Base-by-base conservation (phyloP, 2,113 vertebrate species). In the Cyphomyrus discorhynchus region DNA sequence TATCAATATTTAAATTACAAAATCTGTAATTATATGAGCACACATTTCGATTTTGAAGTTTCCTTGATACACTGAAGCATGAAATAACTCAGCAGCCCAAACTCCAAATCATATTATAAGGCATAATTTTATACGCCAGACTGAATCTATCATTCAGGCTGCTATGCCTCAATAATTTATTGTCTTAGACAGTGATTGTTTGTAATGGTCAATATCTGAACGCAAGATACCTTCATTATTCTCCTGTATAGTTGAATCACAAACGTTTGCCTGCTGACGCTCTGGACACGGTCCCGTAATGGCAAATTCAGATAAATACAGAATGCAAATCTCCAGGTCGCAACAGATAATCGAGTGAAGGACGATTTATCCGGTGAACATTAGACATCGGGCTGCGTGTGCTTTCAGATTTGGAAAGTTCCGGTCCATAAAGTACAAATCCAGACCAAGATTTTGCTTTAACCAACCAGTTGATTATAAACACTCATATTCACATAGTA, bases 81-180 rank as follows among this genome's bases (percentile, higher is more conserved):
- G 90, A 90, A 90, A 88, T 90, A 83, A 52, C 77, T 86, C 47
- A 31, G 31, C 52, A 88, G 50, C 56, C 86, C 56, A 49, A 90
- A 50, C 19, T 88, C 66, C n/a, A 88, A 74, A 90, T 90, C 52
- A 70, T 53, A 90, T 85, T 87, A 88, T 70, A 74, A 24, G 80
- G 49, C 13, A 35, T 52, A 70, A 90, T 90, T 89, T 88, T 46
- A 49, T 84, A 85, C 74, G 80, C 77, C 49, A 80, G 86, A 88
- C 62, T 88, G 66, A 88, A 82, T 31, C 31, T 46, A 53, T 82
- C 66, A 21, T 74, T 24, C 53, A 88, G 47, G 31, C 47, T 24
- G 89, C 31, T 56, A 90, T 87, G 84, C 74, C 58, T 90, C 35
- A 5, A 86, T 90, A 88, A 90, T 90, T 90, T 90, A 88, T 50